These are phyloP conservation scores for Antheraea yamamai DNA, from an alignment of 2,888 invertebrate species.

Conservation along the genomic window DNA sequence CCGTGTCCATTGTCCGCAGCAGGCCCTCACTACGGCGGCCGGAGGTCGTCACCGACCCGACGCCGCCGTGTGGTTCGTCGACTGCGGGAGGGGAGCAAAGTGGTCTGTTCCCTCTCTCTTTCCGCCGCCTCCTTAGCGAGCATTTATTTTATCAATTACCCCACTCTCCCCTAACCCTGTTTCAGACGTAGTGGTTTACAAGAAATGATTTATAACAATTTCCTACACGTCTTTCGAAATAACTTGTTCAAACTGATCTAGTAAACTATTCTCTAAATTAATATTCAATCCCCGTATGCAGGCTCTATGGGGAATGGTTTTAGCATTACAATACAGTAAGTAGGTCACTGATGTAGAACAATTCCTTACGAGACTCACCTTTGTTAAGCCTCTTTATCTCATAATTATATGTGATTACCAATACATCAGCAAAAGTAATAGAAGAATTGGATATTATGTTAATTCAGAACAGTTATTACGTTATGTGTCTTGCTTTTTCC, in stretches of 20 bases:
- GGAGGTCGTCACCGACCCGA: no score
- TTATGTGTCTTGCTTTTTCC: no score
- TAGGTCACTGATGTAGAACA: conserved; percentile 23
- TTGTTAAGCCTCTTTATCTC: not conserved
- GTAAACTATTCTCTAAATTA: conserved; percentile 5
- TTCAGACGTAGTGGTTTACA: not conserved
- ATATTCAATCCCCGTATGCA: conserved; percentile 5
- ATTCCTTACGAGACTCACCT: conserved; percentile 17
- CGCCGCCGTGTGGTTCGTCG: no score
- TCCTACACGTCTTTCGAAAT: not conserved
- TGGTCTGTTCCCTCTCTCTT: no score
- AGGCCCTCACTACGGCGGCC: no score
- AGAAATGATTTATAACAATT: no score
- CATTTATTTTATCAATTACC: no score
- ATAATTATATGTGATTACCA: not conserved
- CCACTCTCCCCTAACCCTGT: no score
- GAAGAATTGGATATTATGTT: not conserved
- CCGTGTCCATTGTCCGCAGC: no score
- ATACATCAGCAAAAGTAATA: not conserved
- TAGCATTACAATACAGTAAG: conserved; percentile 17
- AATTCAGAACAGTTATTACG: not conserved
- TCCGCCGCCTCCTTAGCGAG: no score
- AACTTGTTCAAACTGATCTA: not conserved
- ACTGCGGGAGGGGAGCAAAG: no score
- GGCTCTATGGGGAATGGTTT: conserved; percentile 2